Evolutionary conservation across 2,888 invertebrate species (phyloP).

Genomic region (Pandemis heparana): DNA sequence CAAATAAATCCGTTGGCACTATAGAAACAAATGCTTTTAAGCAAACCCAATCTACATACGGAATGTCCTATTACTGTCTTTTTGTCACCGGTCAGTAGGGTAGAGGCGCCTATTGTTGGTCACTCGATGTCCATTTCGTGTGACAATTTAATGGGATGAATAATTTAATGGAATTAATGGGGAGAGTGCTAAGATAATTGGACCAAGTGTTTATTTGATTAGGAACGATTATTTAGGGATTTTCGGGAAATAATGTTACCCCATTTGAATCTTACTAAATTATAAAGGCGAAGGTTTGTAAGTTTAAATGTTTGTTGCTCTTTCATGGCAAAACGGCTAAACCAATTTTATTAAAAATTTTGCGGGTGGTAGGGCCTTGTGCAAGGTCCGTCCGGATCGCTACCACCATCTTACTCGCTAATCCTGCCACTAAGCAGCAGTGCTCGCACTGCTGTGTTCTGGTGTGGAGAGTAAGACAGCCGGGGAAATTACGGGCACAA

Average conservation of each 20-base stretch:
- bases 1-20: conserved; percentile 33
- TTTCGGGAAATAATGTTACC: neutral
- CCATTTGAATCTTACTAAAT: neutral
- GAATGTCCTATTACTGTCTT: conserved; percentile 71
- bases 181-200: conserved; percentile 47
- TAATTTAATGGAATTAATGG: conserved; percentile 70
- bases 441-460: no score
- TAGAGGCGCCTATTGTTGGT: conserved; percentile 65
- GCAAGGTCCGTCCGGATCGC: no score
- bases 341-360: no score
- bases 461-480: no score
- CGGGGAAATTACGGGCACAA: no score
- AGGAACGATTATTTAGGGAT: conserved; percentile 34
- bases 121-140: conserved; percentile 65
- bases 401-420: no score
- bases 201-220: conserved; percentile 43
- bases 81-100: conserved; percentile 65
- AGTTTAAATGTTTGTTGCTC: no score
- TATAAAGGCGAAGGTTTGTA: no score
- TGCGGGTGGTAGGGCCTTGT: no score
- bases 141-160: conserved; percentile 64
- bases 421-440: no score
- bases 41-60: conserved; percentile 77
- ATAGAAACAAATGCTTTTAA: conserved; percentile 46
- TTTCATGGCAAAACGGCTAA: no score